Conservation (phyloP, 2,797 vertebrate genomes). For the Acridotheres tristis region DNA sequence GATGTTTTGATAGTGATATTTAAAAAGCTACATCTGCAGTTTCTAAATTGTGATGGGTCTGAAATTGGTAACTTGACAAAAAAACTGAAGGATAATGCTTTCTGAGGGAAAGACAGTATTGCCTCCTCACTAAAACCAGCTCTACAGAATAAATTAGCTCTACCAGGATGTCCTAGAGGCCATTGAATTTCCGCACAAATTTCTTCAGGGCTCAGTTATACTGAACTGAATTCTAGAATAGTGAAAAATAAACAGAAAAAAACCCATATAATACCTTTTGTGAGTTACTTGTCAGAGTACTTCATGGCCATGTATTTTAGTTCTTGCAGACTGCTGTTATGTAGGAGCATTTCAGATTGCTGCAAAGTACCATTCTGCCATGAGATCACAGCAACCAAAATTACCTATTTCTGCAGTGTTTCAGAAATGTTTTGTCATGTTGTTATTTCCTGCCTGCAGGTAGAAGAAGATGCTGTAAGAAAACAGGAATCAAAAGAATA, state of each 20-base stretch:
- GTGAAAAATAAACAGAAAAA: background rate
- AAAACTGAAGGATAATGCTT: background rate
- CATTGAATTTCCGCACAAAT: background rate
- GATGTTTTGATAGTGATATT: background rate
- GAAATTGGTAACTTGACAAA: background rate
- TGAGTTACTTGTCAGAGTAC: background rate
- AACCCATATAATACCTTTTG: background rate
- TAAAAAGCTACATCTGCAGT: background rate
- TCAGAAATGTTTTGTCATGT: background rate
- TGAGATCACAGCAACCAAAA: background rate
- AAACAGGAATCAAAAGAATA: background rate
- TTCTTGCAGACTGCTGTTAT: background rate
- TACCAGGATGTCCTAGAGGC: background rate
- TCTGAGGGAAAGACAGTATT: background rate
- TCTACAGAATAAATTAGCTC: background rate
- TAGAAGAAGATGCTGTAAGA: background rate
- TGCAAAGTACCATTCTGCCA: background rate
- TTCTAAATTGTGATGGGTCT: background rate
- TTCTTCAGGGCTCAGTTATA: background rate
- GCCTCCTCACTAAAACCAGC: background rate
- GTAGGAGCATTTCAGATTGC: background rate
- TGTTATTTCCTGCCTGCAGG: rapidly evolving
- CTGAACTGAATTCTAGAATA: background rate
- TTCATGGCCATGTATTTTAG: background rate
- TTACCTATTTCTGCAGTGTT: background rate